Evolutionary conservation across 1,140 invertebrate species (phyloP).

Genomic region (Pseudomyrmex gracilis): DNA sequence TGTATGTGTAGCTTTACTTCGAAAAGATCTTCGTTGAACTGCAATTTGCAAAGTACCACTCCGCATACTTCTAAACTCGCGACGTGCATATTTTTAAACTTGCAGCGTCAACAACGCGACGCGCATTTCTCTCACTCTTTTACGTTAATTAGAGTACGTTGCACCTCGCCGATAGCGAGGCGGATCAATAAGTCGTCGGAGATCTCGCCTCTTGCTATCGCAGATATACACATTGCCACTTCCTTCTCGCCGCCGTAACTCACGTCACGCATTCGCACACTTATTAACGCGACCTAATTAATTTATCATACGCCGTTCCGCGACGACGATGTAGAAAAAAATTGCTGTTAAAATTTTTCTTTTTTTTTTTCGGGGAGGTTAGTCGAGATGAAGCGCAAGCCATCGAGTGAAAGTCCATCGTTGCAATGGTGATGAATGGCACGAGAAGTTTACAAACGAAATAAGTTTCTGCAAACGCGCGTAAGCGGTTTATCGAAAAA

Average conservation of each 20-base stretch:
- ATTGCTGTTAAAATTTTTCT: too few relatives aligned
- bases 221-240: neutral
- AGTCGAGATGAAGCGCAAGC: neutral
- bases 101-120: neutral
- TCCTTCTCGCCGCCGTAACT: neutral
- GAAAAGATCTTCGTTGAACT: neutral
- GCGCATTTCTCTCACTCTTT: neutral
- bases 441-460: slow-evolving; percentile 47
- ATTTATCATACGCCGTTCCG: slow-evolving; percentile 26
- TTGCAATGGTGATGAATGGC: slow-evolving; percentile 50
- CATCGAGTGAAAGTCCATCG: slow-evolving; percentile 22
- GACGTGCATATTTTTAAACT: neutral
- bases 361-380: too few relatives aligned
- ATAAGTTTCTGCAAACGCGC: slow-evolving; percentile 39
- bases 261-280: slow-evolving; percentile 42
- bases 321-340: neutral
- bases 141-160: slow-evolving; percentile 25
- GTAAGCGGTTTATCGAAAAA: slow-evolving; percentile 31
- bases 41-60: neutral
- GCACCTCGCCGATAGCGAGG: neutral
- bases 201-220: slow-evolving; percentile 20
- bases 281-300: slow-evolving; percentile 52
- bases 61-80: neutral
- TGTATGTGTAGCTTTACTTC: too few relatives aligned
- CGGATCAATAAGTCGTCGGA: slow-evolving; percentile 24